Evolutionary conservation across 2,888 invertebrate genomes (phyloP).

Genomic region (Mythimna vitellina): DNA sequence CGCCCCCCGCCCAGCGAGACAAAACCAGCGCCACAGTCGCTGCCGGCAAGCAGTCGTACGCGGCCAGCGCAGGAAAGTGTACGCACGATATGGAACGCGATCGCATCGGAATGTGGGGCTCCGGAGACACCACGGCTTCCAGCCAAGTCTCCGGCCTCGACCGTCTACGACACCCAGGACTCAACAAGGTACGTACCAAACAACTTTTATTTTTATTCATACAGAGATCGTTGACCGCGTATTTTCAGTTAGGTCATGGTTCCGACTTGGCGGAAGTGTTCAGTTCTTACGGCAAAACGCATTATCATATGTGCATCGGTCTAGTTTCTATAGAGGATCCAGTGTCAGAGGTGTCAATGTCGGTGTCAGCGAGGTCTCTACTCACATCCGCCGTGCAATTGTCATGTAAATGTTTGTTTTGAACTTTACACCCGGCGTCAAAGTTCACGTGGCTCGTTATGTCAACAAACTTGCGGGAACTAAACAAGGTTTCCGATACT

Average conservation of each 20-base stretch:
- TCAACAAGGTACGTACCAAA: slow-evolving; percentile 91
- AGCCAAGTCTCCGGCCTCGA: slow-evolving; percentile 92
- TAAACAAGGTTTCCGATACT: slow-evolving; percentile 30
- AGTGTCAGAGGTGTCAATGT: slow-evolving; percentile 26
- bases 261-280: slow-evolving; percentile 75
- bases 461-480: slow-evolving; percentile 75
- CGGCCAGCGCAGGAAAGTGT: slow-evolving; percentile 74
- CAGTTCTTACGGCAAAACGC: slow-evolving; percentile 55
- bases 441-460: slow-evolving; percentile 73
- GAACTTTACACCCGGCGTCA: slow-evolving; percentile 72
- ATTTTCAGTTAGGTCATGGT: slow-evolving; percentile 81
- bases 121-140: slow-evolving; percentile 89
- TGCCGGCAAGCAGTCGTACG: slow-evolving; percentile 81
- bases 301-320: slow-evolving; percentile 42
- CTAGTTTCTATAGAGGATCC: slow-evolving; percentile 24
- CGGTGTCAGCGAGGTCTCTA: slow-evolving; percentile 40
- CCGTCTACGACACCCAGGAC: slow-evolving; percentile 92
- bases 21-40: slow-evolving; percentile 78
- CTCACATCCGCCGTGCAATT: slow-evolving; percentile 52
- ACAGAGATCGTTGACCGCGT: slow-evolving; percentile 63
- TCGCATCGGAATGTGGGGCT: slow-evolving; percentile 91
- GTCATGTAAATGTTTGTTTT: slow-evolving; percentile 77
- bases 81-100: slow-evolving; percentile 90
- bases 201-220: background rate
- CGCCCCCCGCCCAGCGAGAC: slow-evolving; percentile 84